Percentiles rank a stretch among this genome's conserved stretches.
Evolutionary conservation across 2,888 invertebrate genomes (phyloP).

Genomic region (Tiliacea citrago): DNA sequence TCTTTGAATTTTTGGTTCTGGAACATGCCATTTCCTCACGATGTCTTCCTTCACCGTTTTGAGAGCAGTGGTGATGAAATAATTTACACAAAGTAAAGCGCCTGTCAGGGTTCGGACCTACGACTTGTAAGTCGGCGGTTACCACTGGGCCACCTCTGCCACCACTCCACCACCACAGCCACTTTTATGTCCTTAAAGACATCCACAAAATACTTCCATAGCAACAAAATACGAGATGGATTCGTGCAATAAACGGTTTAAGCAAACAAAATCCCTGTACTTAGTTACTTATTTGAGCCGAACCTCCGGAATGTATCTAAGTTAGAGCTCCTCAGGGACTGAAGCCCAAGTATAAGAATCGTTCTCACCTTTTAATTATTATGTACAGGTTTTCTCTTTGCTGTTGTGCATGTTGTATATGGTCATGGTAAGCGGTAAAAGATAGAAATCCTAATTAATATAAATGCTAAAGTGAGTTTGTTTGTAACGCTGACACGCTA

Average conservation of each 20-base stretch:
- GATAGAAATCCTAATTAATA: too few relatives aligned
- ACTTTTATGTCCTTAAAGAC: not conserved
- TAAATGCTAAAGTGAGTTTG: too few relatives aligned
- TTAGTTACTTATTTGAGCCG: constrained; percentile 30
- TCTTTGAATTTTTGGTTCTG: too few relatives aligned
- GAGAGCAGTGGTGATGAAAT: too few relatives aligned
- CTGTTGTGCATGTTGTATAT: constrained; percentile 1
- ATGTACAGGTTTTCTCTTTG: not conserved
- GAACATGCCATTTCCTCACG: too few relatives aligned
- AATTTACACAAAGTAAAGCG: too few relatives aligned
- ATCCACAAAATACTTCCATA: not conserved
- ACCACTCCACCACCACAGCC: too few relatives aligned
- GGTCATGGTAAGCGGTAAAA: not conserved
- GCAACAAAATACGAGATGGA: constrained; percentile 23
- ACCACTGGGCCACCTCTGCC: too few relatives aligned
- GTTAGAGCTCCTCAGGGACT: constrained; percentile 33
- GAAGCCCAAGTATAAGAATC: constrained; percentile 21
- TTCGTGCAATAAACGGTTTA: constrained; percentile 25
- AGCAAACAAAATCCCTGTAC: constrained; percentile 29
- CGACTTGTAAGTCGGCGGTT: too few relatives aligned
- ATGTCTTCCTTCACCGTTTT: too few relatives aligned
- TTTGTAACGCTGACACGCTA: too few relatives aligned
- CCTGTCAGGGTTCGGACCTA: too few relatives aligned
- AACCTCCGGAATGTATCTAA: constrained; percentile 45
- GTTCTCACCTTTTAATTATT: constrained; percentile 48